Evolutionary conservation across 2,888 invertebrate genomes (phyloP), one percentile per base, ranked within the genome.

Genomic region (Eumerus sabulonum): DNA sequence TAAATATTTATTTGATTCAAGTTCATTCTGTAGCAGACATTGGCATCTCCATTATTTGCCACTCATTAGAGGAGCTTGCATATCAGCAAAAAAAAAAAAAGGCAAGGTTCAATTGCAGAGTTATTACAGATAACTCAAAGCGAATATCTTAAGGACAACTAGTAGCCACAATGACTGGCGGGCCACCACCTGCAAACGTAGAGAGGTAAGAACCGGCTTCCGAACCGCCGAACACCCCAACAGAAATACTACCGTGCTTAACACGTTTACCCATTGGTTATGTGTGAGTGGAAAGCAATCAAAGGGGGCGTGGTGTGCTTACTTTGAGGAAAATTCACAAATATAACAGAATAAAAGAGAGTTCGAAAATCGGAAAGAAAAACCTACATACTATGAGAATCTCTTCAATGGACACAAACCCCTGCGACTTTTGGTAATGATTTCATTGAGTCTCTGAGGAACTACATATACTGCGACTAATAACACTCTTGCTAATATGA

Each of bases 261-360:
- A 2, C 40, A 9, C 40, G 12, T 40, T 27, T 27, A 14, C 42
- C 36, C 42, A 16, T 17, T 44, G 53, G 48, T 35, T 40, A n/a
- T 40, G 68, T 53, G 11, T 60, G 60, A 16, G 60, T 60, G 54
- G 3, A 40, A 42, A 79, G 73, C 59, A 79, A 74, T 64, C 68
- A 79, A 79, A 79, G 74, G 79, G 77, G 79, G 79, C 79, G 79
- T 79, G 79, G 79, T 79, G 19, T 77, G 9, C 12, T 38, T 56
- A 35, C 48, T 35, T 71, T 71, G 44, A 63, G n/a, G n/a, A 64
- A 72, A 60, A 79, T 79, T 79, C 68, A 79, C 79, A 79, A 70
- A 79, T 68, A 79, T 68, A 79, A 68, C 38, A 64, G 68, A 27
- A 27, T 27, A 76, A 74, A 79, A 74, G 74, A 70, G 74, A 68